phyloP scores from a whole-genome alignment of 2,113 vertebrate species.

The Phylloscopus whistleri region DNA sequence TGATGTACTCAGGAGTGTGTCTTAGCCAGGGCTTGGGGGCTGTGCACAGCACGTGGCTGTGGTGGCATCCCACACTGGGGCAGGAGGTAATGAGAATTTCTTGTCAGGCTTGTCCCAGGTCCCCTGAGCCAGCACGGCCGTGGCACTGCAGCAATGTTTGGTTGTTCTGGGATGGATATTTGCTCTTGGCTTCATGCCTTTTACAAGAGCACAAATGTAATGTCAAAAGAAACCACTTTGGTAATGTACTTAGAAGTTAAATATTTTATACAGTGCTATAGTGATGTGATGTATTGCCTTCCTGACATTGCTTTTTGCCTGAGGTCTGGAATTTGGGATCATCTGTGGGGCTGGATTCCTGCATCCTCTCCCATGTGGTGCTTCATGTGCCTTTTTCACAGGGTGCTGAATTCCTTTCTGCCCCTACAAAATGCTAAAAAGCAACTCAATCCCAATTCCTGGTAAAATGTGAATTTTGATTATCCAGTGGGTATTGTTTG shows the following conservation, averaged over 20 bases:
- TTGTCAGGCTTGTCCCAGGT: not conserved
- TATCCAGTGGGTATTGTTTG: accelerated
- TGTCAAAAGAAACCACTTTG: constrained; percentile 32
- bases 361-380: not conserved
- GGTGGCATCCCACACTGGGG: not conserved
- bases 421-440: not conserved
- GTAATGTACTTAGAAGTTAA: constrained; percentile 42
- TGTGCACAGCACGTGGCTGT: not conserved
- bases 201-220: constrained; percentile 55
- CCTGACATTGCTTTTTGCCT: not conserved
- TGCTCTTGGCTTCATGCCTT: constrained; percentile 6
- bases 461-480: not conserved
- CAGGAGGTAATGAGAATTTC: constrained; percentile 22
- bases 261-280: constrained; percentile 40
- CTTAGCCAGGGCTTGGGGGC: not conserved
- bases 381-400: not conserved
- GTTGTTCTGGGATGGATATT: constrained; percentile 34
- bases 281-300: not conserved
- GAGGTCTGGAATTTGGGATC: not conserved
- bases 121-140: not conserved
- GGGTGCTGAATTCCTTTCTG: not conserved
- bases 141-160: not conserved
- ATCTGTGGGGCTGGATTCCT: not conserved
- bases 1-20: not conserved
- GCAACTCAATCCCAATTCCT: not conserved